Evolutionary conservation across 2,888 invertebrate species (phyloP).

Genomic region (Neuroscelio doddi): DNA sequence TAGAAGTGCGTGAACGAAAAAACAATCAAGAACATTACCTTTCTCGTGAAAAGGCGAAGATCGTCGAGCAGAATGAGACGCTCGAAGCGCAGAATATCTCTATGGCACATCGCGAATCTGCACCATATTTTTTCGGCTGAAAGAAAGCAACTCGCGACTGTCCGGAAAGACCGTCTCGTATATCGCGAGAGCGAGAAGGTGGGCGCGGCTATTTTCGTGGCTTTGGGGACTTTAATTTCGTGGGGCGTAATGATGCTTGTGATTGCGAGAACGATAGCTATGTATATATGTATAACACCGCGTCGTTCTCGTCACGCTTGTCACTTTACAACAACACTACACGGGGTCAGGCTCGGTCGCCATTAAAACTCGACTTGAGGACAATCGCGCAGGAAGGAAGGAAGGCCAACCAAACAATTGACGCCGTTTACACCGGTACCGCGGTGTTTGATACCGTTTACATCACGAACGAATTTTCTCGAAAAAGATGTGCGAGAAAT

Average conservation of each 20-base stretch:
- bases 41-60: background rate
- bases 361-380: slow-evolving; percentile 65
- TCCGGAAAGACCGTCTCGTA: slow-evolving; percentile 3
- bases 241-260: slow-evolving; percentile 20
- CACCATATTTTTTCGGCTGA: slow-evolving; percentile 22
- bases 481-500: too few relatives aligned
- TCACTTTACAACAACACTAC: slow-evolving; percentile 65
- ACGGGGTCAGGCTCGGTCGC: slow-evolving; percentile 63
- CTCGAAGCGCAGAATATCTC: slow-evolving; percentile 9
- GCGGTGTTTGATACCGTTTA: too few relatives aligned
- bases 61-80: slow-evolving; percentile 5
- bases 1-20: background rate
- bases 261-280: slow-evolving; percentile 4
- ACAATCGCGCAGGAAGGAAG: slow-evolving; percentile 27
- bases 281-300: slow-evolving; percentile 21
- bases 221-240: background rate
- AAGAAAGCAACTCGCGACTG: slow-evolving; percentile 18
- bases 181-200: slow-evolving; percentile 11
- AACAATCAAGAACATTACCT: background rate
- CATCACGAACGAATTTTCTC: too few relatives aligned
- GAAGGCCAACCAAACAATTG: slow-evolving; percentile 24
- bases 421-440: background rate
- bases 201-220: slow-evolving; percentile 29
- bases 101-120: slow-evolving; percentile 33
- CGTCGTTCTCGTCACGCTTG: slow-evolving; percentile 44